These are phyloP conservation scores for Danio aesculapii DNA, from an alignment of 2,797 vertebrate genomes.

Conservation along the genomic window DNA sequence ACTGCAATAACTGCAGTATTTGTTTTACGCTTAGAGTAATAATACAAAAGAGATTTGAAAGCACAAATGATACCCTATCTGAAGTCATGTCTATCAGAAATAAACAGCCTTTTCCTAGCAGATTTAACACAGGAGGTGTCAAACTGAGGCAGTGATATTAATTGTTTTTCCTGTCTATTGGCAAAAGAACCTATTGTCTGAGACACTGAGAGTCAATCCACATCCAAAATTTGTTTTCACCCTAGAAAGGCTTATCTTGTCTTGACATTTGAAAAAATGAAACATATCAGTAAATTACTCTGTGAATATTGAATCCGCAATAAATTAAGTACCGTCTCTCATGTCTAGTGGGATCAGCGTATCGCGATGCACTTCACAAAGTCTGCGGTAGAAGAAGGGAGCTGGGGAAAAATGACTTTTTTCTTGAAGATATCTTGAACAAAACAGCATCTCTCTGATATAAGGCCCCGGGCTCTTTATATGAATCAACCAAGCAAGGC, in stretches of 20 bases:
- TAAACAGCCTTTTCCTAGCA: slow-evolving; percentile 1
- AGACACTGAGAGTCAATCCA: slow-evolving; percentile 45
- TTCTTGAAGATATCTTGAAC: slow-evolving; percentile 34
- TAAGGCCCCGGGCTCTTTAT: slow-evolving; percentile 19
- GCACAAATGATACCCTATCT: slow-evolving; percentile 9
- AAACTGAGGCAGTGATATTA: slow-evolving; percentile 37
- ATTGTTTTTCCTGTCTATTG: slow-evolving; percentile 37
- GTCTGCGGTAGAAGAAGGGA: slow-evolving; percentile 33
- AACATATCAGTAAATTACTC: slow-evolving; percentile 46
- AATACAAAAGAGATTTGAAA: slow-evolving; percentile 2
- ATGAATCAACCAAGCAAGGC: slow-evolving; percentile 19
- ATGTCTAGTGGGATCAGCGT: slow-evolving; percentile 42
- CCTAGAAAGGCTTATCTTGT: slow-evolving; percentile 37
- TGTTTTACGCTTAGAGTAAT: background rate
- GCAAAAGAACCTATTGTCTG: slow-evolving; percentile 33
- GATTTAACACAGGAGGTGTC: slow-evolving; percentile 19
- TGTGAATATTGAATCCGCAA: slow-evolving; percentile 33
- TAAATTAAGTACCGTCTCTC: slow-evolving; percentile 38
- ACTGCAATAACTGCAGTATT: background rate
- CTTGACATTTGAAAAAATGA: slow-evolving; percentile 47
- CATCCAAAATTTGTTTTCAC: slow-evolving; percentile 49
- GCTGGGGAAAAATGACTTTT: background rate
- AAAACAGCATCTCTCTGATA: slow-evolving; percentile 31
- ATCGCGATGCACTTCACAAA: slow-evolving; percentile 16
- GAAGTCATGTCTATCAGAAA: slow-evolving; percentile 14